These are phyloP conservation scores for Stegostoma tigrinum DNA, from an alignment of 2,113 vertebrate genomes.

Conservation along the genomic window DNA sequence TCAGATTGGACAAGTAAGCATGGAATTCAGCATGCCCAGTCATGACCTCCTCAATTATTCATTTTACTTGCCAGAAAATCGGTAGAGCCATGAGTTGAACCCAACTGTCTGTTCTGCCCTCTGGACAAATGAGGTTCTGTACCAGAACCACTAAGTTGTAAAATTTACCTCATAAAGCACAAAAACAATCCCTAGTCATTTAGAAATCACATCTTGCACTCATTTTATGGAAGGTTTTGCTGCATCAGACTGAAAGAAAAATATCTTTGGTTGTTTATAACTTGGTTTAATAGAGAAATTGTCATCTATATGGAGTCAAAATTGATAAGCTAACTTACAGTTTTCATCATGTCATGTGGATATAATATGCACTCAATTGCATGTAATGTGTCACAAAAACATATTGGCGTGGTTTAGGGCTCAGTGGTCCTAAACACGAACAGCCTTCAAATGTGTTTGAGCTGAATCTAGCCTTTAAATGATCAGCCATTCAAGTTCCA, in stretches of 20 bases:
- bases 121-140: neutral
- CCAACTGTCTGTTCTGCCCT: neutral
- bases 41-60: conserved; percentile 13
- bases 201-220: conserved; percentile 8
- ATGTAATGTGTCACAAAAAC: neutral
- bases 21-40: neutral
- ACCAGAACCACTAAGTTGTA: neutral
- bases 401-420: neutral
- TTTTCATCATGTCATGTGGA: neutral
- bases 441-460: neutral
- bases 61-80: conserved; percentile 15
- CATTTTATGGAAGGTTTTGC: neutral
- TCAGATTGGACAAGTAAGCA: neutral
- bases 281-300: neutral
- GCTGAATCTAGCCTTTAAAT: neutral
- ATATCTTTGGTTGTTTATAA: neutral
- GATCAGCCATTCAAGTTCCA: neutral
- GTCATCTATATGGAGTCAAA: neutral
- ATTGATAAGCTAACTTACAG: neutral
- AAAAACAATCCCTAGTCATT: neutral
- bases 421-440: neutral
- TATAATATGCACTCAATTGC: neutral
- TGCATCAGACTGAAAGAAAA: neutral
- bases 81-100: neutral
- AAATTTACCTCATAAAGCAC: neutral